Evolutionary conservation across 1,140 invertebrate genomes (phyloP).

Genomic region (Venustaconcha ellipsiformis): DNA sequence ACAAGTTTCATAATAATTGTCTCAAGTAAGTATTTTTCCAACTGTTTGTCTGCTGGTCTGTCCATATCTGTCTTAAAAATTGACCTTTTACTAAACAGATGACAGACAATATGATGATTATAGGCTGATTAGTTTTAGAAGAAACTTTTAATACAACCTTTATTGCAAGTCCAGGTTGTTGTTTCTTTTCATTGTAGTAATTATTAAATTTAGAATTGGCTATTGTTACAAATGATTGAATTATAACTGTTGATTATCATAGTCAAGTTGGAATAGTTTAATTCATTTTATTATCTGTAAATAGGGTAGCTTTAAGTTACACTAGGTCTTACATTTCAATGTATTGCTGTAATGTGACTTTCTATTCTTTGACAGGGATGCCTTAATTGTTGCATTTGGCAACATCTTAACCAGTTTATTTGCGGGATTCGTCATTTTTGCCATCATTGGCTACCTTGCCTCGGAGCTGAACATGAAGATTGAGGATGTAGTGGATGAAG

Average conservation of each 20-base stretch:
- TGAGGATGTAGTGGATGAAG: slow-evolving; percentile 87
- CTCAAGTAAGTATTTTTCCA: slow-evolving; percentile 67
- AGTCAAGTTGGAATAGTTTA: neutral
- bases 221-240: neutral
- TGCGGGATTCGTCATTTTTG: slow-evolving; percentile 69
- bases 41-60: neutral
- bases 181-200: too few relatives aligned
- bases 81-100: neutral
- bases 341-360: neutral
- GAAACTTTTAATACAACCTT: too few relatives aligned
- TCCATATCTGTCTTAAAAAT: neutral
- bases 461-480: slow-evolving; percentile 86
- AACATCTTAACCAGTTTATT: slow-evolving; percentile 70
- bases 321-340: neutral
- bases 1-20: slow-evolving; percentile 75
- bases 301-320: neutral
- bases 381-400: slow-evolving; percentile 90
- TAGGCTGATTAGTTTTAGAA: too few relatives aligned
- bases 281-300: neutral
- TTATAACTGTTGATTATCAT: neutral
- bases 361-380: slow-evolving; percentile 79
- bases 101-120: neutral
- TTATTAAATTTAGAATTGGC: too few relatives aligned
- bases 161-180: too few relatives aligned
- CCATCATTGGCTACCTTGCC: slow-evolving; percentile 66